phyloP scores from a whole-genome alignment of 2,797 vertebrate species.

The Cryptoblepharus egeriae region DNA sequence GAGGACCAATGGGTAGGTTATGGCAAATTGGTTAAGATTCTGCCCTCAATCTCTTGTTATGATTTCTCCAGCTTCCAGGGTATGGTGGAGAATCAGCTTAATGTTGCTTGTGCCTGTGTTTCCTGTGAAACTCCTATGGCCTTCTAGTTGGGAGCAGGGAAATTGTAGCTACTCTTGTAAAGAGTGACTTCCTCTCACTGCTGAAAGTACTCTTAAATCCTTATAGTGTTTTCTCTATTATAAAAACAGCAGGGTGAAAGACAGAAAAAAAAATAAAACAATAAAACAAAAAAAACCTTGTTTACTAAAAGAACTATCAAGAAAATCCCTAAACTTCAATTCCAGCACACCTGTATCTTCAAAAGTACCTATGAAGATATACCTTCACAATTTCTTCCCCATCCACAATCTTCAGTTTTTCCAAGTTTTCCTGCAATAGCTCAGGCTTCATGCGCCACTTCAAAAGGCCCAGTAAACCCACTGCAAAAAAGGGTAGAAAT shows the following conservation, averaged over 20 bases:
- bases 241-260: background rate
- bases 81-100: too few species aligned
- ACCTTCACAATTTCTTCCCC: constrained; percentile 99
- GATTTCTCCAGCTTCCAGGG: too few species aligned
- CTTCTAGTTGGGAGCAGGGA: too few species aligned
- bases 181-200: background rate
- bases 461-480: constrained; percentile 91
- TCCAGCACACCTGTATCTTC: background rate
- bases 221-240: background rate
- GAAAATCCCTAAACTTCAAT: background rate
- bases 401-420: constrained; percentile 94
- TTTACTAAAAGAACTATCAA: background rate
- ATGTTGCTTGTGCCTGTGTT: too few species aligned
- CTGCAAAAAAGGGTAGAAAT: constrained; percentile 69
- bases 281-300: too few species aligned
- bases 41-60: too few species aligned
- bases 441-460: constrained; percentile 96
- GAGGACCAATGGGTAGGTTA: too few species aligned
- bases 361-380: background rate
- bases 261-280: background rate
- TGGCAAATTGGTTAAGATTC: too few species aligned
- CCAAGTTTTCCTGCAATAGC: constrained; percentile 90
- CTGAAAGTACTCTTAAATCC: background rate
- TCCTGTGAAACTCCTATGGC: too few species aligned
- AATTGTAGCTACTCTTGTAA: background rate